These are phyloP conservation scores for Eulemur macaco DNA, from an alignment of 2,113 vertebrate genomes.

Conservation along the genomic window DNA sequence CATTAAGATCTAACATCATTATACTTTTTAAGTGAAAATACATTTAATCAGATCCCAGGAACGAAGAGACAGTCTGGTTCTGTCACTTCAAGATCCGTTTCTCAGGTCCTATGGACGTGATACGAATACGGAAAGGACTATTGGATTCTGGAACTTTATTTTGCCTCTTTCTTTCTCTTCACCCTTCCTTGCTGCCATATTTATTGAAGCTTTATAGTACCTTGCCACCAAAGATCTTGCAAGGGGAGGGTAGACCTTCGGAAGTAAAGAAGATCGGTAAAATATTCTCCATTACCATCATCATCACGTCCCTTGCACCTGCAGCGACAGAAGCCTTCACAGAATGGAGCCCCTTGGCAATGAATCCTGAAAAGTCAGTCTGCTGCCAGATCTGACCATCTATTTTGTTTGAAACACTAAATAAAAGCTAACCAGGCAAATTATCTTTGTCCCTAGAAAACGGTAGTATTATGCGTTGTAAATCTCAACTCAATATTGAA, in stretches of 20 bases:
- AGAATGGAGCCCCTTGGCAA: background rate
- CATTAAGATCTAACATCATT: conserved; percentile 59
- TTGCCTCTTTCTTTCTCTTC: background rate
- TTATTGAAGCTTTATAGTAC: background rate
- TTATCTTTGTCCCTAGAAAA: background rate
- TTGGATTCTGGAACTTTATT: background rate
- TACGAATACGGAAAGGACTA: background rate
- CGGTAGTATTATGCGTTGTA: background rate
- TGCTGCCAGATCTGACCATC: background rate
- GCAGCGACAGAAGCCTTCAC: background rate
- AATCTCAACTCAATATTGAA: background rate
- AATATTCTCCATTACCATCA: background rate
- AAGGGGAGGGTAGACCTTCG: background rate
- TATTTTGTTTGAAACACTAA: background rate
- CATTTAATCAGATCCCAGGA: conserved; percentile 65
- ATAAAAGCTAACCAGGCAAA: background rate
- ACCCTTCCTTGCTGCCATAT: background rate
- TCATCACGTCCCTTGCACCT: background rate
- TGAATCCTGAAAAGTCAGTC: background rate
- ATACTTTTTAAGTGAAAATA: conserved; percentile 65
- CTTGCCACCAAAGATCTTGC: background rate
- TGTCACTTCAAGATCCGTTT: background rate
- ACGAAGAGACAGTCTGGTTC: background rate
- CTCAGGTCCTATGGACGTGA: background rate
- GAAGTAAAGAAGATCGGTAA: background rate